Evolutionary conservation across 1,140 invertebrate species (phyloP).

Genomic region (Meteorus sp.): DNA sequence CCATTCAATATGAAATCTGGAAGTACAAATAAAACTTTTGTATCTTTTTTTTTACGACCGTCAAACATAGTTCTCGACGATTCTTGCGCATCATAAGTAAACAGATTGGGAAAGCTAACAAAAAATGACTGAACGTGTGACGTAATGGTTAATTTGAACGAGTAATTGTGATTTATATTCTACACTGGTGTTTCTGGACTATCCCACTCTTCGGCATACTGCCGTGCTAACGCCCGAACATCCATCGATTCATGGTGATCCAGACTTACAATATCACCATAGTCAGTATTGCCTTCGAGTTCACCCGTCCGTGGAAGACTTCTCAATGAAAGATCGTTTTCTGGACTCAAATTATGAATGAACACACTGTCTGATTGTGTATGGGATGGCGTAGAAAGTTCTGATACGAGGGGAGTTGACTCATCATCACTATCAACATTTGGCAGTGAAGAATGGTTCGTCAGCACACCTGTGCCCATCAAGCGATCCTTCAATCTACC

Average conservation of each 20-base stretch:
- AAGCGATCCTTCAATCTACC: slow-evolving; percentile 53
- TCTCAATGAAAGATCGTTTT: slow-evolving; percentile 36
- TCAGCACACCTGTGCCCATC: slow-evolving; percentile 42
- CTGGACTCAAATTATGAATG: slow-evolving; percentile 29
- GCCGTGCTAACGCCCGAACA: slow-evolving; percentile 31
- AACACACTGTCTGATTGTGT: slow-evolving; percentile 34
- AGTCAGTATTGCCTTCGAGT: slow-evolving; percentile 28
- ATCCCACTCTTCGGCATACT: slow-evolving; percentile 46
- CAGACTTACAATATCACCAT: slow-evolving; percentile 35
- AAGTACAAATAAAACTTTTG: no score
- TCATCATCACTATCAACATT: slow-evolving; percentile 63
- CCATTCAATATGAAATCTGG: no score
- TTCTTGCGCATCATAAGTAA: no score
- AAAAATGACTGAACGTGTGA: no score
- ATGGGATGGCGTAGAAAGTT: slow-evolving; percentile 51
- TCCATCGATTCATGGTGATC: slow-evolving; percentile 35
- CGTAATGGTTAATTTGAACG: no score
- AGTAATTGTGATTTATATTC: no score
- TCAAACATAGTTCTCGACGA: no score
- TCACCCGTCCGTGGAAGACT: slow-evolving; percentile 38
- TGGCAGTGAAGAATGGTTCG: slow-evolving; percentile 42
- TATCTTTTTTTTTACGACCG: no score
- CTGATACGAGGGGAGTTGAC: slow-evolving; percentile 65
- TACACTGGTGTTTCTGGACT: slow-evolving; percentile 54
- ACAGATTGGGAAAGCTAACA: no score